Conservation (phyloP, 2,113 vertebrate species). For the Pycnonotus jocosus region DNA sequence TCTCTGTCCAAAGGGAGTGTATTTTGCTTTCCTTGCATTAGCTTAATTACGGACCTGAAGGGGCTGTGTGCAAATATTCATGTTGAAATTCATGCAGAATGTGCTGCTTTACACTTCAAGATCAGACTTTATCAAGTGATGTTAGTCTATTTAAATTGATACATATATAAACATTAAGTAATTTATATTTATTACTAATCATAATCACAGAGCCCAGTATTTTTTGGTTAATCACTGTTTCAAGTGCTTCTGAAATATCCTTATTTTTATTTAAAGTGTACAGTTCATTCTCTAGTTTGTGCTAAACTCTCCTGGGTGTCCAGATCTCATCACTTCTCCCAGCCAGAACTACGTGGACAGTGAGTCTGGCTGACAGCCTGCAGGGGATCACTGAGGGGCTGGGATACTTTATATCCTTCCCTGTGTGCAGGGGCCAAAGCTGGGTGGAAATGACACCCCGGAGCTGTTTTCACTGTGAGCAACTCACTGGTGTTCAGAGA, state of each 20-base stretch:
- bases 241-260: background rate
- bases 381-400: background rate
- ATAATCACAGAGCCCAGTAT: constrained; percentile 19
- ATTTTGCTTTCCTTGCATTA: background rate
- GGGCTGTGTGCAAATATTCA: background rate
- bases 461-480: background rate
- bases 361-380: background rate
- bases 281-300: background rate
- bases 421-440: background rate
- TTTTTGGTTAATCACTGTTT: constrained; percentile 19
- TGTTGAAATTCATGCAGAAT: background rate
- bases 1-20: background rate
- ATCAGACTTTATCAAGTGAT: background rate
- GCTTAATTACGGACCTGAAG: background rate
- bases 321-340: background rate
- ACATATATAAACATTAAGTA: constrained; percentile 7
- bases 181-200: constrained; percentile 50
- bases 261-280: constrained; percentile 27
- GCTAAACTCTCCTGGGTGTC: background rate
- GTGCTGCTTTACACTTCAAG: background rate
- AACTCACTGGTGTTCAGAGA: background rate
- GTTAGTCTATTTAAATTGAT: background rate
- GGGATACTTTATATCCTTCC: background rate
- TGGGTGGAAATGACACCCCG: accelerated
- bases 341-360: background rate